phyloP scores from a whole-genome alignment of 2,797 vertebrate genomes.

The Sebastes kiyomatsui region DNA sequence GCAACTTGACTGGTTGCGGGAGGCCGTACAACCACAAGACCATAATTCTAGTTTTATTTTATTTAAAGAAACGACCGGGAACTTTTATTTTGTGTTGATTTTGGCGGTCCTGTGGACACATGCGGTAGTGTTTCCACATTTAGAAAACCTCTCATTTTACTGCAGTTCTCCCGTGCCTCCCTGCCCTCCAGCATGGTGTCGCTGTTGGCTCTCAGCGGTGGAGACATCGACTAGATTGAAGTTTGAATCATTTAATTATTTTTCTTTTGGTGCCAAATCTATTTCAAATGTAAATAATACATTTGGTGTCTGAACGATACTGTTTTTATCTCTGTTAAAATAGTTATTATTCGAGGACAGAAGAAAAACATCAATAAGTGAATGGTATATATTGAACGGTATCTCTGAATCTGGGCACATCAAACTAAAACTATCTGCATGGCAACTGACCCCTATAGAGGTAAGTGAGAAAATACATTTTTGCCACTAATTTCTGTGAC shows the following conservation, averaged over 20 bases:
- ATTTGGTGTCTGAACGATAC: neutral
- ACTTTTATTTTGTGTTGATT: no score
- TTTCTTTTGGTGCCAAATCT: neutral
- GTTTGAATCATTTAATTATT: neutral
- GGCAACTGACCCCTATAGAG: neutral
- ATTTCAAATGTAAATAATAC: neutral
- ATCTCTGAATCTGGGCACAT: neutral
- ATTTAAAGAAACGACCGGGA: no score
- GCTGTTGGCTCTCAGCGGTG: no score
- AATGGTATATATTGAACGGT: no score
- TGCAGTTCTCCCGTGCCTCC: no score
- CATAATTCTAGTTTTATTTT: no score
- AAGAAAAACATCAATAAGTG: neutral
- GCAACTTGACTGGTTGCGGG: no score
- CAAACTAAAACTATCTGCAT: neutral
- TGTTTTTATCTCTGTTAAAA: no score
- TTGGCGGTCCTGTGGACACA: fast-evolving
- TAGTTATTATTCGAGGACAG: neutral
- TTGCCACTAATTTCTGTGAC: neutral
- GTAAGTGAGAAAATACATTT: neutral
- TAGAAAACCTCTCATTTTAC: no score
- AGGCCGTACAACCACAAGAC: fast-evolving
- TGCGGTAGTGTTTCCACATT: no score
- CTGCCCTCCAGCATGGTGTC: no score
- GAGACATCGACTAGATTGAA: fast-evolving